Evolutionary conservation across 2,797 vertebrate genomes (phyloP).

Genomic region (Sternarchorhynchus goeldii): DNA sequence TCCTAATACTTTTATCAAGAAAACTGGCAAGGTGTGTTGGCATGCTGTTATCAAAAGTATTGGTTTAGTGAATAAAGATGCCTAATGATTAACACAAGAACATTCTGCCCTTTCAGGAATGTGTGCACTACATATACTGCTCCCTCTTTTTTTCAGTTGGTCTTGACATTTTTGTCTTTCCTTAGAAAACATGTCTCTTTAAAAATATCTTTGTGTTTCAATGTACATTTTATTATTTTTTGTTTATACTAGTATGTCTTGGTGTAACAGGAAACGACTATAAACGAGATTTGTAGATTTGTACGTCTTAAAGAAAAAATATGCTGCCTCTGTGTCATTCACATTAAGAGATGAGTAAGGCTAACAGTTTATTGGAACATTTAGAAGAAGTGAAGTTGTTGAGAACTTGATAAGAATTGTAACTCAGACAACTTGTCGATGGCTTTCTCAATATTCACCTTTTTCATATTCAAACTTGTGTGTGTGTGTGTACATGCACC

Average conservation of each 20-base stretch:
- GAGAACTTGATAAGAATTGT: not conserved
- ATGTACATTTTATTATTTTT: not conserved
- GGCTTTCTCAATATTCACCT: not conserved
- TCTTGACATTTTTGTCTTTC: not conserved
- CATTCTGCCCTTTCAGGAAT: not conserved
- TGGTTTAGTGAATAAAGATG: not conserved
- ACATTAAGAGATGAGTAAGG: not conserved
- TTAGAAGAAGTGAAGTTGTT: not conserved
- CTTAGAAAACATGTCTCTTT: no score
- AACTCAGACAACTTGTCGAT: not conserved
- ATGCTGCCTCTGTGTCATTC: not conserved
- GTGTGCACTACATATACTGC: not conserved
- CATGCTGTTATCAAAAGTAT: conserved; percentile 2
- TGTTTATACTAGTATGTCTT: not conserved
- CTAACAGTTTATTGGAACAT: not conserved
- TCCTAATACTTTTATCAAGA: not conserved
- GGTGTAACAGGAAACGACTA: not conserved
- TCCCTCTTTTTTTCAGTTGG: not conserved
- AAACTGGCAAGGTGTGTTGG: not conserved
- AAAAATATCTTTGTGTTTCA: not conserved
- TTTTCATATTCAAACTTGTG: no score
- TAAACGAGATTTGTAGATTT: not conserved
- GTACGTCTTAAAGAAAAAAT: not conserved
- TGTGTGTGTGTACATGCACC: not conserved
- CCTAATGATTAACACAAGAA: conserved; percentile 19